Evolutionary conservation across 2,888 invertebrate species (phyloP), one percentile per base, ranked within the genome.

Genomic region (Morpho helenor): DNA sequence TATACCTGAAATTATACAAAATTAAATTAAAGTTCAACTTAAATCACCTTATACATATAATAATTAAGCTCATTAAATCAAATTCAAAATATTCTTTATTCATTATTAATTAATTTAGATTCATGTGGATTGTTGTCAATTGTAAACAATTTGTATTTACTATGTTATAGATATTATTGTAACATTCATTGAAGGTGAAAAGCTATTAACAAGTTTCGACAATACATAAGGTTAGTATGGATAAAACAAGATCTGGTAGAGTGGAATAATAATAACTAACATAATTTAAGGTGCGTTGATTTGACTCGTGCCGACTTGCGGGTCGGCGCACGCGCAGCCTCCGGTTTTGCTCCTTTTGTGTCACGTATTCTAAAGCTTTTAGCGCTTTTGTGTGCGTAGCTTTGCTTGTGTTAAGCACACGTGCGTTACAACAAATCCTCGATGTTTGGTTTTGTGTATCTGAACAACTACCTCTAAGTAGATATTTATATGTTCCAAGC

Each of bases 301-400:
- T 79, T 85, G 84, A 82, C 88, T 88, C 89, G 89, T 87, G 87
- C 87, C 84, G 77, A 76, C 79, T 74, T 77, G 78, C 76, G 79
- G 85, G 84, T 86, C 87, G 84, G 79, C 82, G 87, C 87, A 83
- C 88, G 88, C 85, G 86, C 87, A 86, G 87, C 86, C 87, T 86
- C 84, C 84, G 77, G 75, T 80, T 71, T 84, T 87, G 84, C 79
- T 87, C 84, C 82, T 87, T 88, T 89, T 88, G 81, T 85, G 80
- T 82, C 82, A 81, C 79, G 79, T 80, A 73, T 76, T 77, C 79
- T 79, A 81, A 79, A 79, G 77, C 68, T 65, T 68, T 65, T 64
- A 67, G 79, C 79, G 81, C 77, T 80, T 79, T 61, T 66, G 56
- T 64, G 60, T 67, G 61, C 55, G 66, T 66, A 39, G 31, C 43